phyloP scores from a whole-genome alignment of 2,888 invertebrate genomes.

The Pseudococcus longispinus region DNA sequence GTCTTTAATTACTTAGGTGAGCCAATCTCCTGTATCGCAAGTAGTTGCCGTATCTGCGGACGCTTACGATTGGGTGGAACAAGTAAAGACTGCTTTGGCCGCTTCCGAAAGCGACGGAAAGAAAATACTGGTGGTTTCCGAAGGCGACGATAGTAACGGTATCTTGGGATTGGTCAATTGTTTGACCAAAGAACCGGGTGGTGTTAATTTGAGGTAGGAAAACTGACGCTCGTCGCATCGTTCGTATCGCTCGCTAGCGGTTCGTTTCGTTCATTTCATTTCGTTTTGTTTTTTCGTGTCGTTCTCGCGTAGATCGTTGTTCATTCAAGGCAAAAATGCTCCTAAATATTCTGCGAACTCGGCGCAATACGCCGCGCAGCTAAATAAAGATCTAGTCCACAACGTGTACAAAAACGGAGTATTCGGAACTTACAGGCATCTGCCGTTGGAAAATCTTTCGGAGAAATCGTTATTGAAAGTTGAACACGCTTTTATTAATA shows the following conservation, averaged over 20 bases:
- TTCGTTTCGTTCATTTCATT: neutral
- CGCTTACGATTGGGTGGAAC: conserved; percentile 81
- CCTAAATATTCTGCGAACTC: conserved; percentile 69
- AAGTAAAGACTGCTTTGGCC: conserved; percentile 77
- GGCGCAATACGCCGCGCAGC: conserved; percentile 70
- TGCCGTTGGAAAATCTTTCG: conserved; percentile 68
- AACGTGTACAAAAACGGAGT: conserved; percentile 79
- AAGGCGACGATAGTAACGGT: conserved; percentile 75
- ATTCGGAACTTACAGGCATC: conserved; percentile 89
- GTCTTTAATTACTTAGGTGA: conserved; percentile 54
- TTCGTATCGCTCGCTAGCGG: neutral
- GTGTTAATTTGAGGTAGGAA: conserved; percentile 66
- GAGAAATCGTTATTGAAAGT: conserved; percentile 67
- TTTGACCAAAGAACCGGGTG: conserved; percentile 85
- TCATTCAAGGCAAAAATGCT: conserved; percentile 67
- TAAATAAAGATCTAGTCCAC: conserved; percentile 79
- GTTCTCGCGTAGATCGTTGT: conserved; percentile 65
- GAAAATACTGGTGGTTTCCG: conserved; percentile 72
- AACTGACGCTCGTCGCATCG: neutral
- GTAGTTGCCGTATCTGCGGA: conserved; percentile 74
- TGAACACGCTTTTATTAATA: conserved; percentile 94
- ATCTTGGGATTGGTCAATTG: conserved; percentile 90
- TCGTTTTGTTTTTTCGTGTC: neutral
- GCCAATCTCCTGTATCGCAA: conserved; percentile 62
- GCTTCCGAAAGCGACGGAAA: conserved; percentile 70